Base-by-base conservation (phyloP, 2,797 vertebrate genomes). In the Nannoperca obscura region DNA sequence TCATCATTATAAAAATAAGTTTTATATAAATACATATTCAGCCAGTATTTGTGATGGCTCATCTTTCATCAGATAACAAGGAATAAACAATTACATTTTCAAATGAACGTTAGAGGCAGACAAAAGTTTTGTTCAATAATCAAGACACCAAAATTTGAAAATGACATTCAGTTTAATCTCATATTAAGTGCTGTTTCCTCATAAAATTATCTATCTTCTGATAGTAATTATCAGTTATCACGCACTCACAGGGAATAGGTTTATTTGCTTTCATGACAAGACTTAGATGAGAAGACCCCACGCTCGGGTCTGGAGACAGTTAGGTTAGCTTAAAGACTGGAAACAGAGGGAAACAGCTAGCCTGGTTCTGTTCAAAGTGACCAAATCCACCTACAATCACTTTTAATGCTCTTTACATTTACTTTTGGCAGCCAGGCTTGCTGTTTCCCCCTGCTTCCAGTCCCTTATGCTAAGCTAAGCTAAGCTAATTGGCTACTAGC, bases 141-240 rank as follows among this genome's bases (percentile, higher is more conserved):
- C 9, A 62, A 58, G 22, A 22, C 57, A 24, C 44, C n/a, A 64
- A 49, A 13, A 24, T 64, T 47, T 12, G 4, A 52, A 57, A 73
- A 67, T 44, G 8, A 72, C 36, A 81, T 22, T 55, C 49, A 76
- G 14, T 68, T 72, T 76, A 72, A 57, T 76, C 24, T 67, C 27
- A 40, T 42, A 27, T 40, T 34, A 65, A 46, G 24, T 42, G 32
- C 1, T 40, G n/a, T 72, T 24, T 44, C 7, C 11, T 74, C 30
- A 63, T 27, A 9, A 64, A 40, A 17, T 4, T 63, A 40, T 40
- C n/a, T 11, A 12, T 40, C 2, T 11, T 40, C 4, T 30, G 60
- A 44, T 10, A 8, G 7, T 36, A 34, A 40, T 12, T 11, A 40
- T 11, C 11, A 30, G 9, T 32, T 2, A 7, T 49, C 14, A 15